Evolutionary conservation across 2,113 vertebrate genomes (phyloP).

Genomic region (Sula dactylatra): DNA sequence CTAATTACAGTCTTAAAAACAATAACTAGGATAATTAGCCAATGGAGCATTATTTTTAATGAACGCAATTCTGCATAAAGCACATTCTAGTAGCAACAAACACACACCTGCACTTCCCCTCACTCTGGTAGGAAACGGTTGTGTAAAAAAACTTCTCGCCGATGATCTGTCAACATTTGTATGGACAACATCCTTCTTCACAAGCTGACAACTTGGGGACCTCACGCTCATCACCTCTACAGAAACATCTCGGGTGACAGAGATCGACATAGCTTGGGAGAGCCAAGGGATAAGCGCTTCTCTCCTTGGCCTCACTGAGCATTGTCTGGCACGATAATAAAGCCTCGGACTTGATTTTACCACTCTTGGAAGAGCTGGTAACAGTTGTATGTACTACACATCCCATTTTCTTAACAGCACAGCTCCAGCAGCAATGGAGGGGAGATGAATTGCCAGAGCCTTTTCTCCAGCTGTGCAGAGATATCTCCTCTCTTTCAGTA

Average conservation of each 20-base stretch:
- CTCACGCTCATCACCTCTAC: background rate
- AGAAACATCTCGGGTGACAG: background rate
- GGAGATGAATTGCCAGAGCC: background rate
- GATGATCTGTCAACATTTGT: background rate
- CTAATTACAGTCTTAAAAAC: slow-evolving; percentile 14
- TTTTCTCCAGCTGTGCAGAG: background rate
- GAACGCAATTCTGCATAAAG: background rate
- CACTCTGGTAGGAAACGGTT: rapidly evolving
- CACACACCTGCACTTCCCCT: background rate
- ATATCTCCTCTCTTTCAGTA: background rate
- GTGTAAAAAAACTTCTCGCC: background rate
- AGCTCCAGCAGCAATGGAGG: background rate
- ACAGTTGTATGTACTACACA: no score
- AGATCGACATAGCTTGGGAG: background rate
- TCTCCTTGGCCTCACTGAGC: background rate
- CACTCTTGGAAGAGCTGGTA: background rate
- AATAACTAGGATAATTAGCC: slow-evolving; percentile 11
- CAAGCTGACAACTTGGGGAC: background rate
- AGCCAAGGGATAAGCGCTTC: background rate
- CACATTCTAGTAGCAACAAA: background rate
- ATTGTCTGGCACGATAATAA: background rate
- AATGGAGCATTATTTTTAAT: slow-evolving; percentile 10
- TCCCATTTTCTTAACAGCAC: background rate
- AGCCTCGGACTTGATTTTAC: background rate
- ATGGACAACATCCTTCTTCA: background rate